A percentile compares a stretch with the other conserved stretches of the same genome.
Evolutionary conservation across 2,113 vertebrate genomes (phyloP).

Genomic region (Calyptomena viridis): DNA sequence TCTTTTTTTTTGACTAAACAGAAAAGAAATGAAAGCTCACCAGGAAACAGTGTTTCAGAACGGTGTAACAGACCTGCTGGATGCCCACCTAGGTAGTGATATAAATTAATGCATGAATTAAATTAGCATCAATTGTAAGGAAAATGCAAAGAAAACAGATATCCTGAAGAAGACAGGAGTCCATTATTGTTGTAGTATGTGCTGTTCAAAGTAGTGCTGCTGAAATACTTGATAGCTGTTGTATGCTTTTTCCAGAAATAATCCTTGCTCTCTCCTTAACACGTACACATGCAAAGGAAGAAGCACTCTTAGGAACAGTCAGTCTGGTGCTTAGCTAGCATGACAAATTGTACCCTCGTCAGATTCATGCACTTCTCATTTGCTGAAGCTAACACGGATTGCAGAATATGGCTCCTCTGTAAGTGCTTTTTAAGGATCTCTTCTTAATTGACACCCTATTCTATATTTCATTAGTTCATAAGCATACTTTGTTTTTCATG

Average conservation of each 20-base stretch:
- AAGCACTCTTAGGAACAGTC: slow-evolving; percentile 12
- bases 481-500: not conserved
- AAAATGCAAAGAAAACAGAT: not conserved
- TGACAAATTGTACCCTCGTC: not conserved
- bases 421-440: not conserved
- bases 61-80: not conserved
- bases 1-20: not conserved
- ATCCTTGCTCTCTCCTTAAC: not conserved
- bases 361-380: slow-evolving; percentile 3
- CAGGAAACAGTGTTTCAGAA: not conserved
- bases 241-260: not conserved
- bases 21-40: not conserved
- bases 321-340: not conserved
- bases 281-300: not conserved
- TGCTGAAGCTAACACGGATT: not conserved
- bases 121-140: not conserved
- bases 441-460: not conserved
- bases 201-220: not conserved
- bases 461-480: slow-evolving; percentile 15
- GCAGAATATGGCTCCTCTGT: not conserved
- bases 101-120: not conserved
- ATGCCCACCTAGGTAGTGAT: not conserved
- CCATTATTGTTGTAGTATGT: not conserved
- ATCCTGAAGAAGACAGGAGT: not conserved
- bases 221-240: not conserved